Percentiles rank a stretch among this genome's conserved stretches.
Conservation (phyloP, 1,140 invertebrate genomes). For the Bombus soroeensis region DNA sequence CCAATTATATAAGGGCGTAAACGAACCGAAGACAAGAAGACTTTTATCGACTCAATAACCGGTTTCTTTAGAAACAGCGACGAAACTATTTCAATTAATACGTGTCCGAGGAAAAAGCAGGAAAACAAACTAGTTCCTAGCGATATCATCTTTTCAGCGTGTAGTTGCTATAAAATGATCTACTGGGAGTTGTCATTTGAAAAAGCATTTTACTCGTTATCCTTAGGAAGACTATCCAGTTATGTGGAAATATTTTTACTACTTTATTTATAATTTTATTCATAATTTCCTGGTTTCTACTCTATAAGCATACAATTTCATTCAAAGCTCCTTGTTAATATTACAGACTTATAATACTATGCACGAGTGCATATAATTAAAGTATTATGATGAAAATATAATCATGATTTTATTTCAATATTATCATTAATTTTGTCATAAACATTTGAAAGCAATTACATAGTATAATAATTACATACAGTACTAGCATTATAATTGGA, state of each 20-base stretch:
- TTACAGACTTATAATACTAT: not conserved
- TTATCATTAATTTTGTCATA: too few relatives aligned
- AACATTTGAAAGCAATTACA: too few relatives aligned
- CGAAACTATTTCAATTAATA: slow-evolving; percentile 6
- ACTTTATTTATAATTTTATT: not conserved
- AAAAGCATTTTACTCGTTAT: not conserved
- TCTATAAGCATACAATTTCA: not conserved
- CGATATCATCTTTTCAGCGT: not conserved
- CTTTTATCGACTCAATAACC: not conserved
- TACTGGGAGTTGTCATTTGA: not conserved
- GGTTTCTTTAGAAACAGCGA: not conserved
- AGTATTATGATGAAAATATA: not conserved
- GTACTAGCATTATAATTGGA: too few relatives aligned
- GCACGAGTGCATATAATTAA: not conserved
- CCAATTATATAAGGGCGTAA: not conserved
- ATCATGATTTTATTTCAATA: not conserved
- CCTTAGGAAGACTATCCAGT: not conserved
- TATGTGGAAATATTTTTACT: not conserved
- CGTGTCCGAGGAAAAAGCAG: not conserved
- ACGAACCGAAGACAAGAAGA: not conserved
- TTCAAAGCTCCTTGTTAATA: not conserved
- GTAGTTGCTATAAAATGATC: not conserved
- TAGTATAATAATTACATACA: too few relatives aligned
- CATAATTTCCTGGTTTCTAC: too few relatives aligned
- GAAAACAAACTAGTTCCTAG: not conserved